A percentile compares a stretch with the other conserved stretches of the same genome.
These are phyloP conservation scores for Cranoglanis bouderius DNA, from an alignment of 2,113 vertebrate genomes.

Conservation along the genomic window DNA sequence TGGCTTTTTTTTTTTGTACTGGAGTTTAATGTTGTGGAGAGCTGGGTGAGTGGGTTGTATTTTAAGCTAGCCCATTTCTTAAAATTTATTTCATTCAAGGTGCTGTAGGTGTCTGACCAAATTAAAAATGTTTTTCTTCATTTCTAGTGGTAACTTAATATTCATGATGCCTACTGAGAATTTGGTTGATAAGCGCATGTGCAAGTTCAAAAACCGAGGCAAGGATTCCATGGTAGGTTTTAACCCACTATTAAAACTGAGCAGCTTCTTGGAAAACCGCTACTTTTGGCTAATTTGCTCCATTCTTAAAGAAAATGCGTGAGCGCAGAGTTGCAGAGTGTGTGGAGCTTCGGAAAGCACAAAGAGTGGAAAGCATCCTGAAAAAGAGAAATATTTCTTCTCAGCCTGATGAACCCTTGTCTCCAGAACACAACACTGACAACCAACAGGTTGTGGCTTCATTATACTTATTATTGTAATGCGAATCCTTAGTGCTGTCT, in stretches of 20 bases:
- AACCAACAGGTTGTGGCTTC: conserved; percentile 58
- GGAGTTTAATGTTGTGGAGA: not conserved
- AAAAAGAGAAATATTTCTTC: conserved; percentile 80
- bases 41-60: not conserved
- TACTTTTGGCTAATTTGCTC: not conserved
- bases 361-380: conserved; percentile 81
- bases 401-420: conserved; percentile 59
- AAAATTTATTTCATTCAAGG: not conserved
- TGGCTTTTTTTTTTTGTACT: not conserved
- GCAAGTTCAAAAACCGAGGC: conserved; percentile 86
- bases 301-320: conserved; percentile 71
- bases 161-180: conserved; percentile 71
- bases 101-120: not conserved
- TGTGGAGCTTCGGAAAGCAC: conserved; percentile 82
- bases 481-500: not conserved
- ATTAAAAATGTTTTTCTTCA: not conserved
- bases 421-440: conserved; percentile 51
- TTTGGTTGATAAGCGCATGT: conserved; percentile 63
- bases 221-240: conserved; percentile 79
- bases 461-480: not conserved
- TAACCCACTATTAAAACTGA: not conserved
- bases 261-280: not conserved
- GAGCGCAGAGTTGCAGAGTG: conserved; percentile 74
- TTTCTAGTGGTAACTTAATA: not conserved
- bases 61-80: not conserved